A percentile compares a stretch with the other conserved stretches of the same genome.
Conservation (phyloP, 1,140 invertebrate genomes). For the Rhyzopertha dominica region DNA sequence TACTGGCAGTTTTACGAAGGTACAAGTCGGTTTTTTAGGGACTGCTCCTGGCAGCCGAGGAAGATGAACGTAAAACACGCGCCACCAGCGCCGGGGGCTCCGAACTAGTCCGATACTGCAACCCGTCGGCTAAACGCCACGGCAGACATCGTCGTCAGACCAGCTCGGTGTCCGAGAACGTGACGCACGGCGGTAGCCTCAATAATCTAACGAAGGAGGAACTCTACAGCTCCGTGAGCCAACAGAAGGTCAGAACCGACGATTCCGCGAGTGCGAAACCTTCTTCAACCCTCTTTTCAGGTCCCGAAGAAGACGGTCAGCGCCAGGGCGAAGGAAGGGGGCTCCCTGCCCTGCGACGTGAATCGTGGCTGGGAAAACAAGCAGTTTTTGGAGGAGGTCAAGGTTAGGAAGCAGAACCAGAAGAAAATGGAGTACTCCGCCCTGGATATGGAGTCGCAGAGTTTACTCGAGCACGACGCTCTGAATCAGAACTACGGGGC, state of each 20-base stretch:
- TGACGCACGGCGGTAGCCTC: constrained; percentile 54
- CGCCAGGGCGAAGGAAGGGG: constrained; percentile 61
- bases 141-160: constrained; percentile 48
- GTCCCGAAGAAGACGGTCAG: constrained; percentile 43
- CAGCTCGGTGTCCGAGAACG: constrained; percentile 50
- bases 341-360: constrained; percentile 46
- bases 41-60: constrained; percentile 55
- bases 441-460: constrained; percentile 32
- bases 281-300: too few species aligned
- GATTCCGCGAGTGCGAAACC: constrained; percentile 14
- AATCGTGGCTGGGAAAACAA: constrained; percentile 27
- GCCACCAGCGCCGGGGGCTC: constrained; percentile 40
- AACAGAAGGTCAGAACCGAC: constrained; percentile 13
- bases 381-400: constrained; percentile 37
- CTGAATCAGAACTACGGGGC: constrained; percentile 21
- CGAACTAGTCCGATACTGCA: constrained; percentile 39
- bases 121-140: constrained; percentile 35
- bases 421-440: constrained; percentile 25
- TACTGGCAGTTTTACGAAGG: too few species aligned
- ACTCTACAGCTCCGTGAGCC: constrained; percentile 28
- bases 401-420: constrained; percentile 13
- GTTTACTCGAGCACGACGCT: constrained; percentile 33
- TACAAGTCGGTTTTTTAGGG: constrained; percentile 43
- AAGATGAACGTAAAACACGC: constrained; percentile 48
- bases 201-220: constrained; percentile 52